Conservation (phyloP, 2,113 vertebrate species). For the Zosterops lateralis region DNA sequence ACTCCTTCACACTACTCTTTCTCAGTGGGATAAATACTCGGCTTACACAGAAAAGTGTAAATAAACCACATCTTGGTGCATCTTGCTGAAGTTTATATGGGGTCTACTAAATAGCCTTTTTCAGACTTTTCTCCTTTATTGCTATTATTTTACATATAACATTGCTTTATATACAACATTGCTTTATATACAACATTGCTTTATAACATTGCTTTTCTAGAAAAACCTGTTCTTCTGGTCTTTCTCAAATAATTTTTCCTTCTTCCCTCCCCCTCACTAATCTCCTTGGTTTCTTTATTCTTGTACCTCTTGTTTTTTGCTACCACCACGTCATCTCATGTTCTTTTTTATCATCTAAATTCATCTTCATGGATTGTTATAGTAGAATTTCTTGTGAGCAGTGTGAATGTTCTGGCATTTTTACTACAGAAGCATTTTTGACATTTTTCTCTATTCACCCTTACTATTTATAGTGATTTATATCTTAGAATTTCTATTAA, state of each 20-base stretch:
- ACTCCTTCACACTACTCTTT: neutral
- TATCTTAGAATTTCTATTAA: neutral
- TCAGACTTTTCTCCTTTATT: neutral
- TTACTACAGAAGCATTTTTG: neutral
- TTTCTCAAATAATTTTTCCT: neutral
- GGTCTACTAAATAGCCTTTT: neutral
- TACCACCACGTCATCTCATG: fast-evolving
- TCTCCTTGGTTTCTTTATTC: neutral
- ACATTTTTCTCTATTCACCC: neutral
- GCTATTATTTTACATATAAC: neutral
- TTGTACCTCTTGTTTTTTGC: neutral
- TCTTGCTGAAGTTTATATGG: neutral
- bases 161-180: neutral
- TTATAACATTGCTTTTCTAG: neutral
- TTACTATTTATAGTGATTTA: neutral
- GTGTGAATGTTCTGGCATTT: neutral
- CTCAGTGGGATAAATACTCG: neutral
- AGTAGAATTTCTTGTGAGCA: neutral
- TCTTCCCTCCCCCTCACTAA: no score
- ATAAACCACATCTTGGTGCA: neutral
- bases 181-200: neutral
- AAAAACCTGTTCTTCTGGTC: neutral
- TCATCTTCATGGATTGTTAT: neutral
- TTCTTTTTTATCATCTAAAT: neutral
- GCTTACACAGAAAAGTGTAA: neutral